Conservation (phyloP, 2,113 vertebrate species). For the Gopherus flavomarginatus region DNA sequence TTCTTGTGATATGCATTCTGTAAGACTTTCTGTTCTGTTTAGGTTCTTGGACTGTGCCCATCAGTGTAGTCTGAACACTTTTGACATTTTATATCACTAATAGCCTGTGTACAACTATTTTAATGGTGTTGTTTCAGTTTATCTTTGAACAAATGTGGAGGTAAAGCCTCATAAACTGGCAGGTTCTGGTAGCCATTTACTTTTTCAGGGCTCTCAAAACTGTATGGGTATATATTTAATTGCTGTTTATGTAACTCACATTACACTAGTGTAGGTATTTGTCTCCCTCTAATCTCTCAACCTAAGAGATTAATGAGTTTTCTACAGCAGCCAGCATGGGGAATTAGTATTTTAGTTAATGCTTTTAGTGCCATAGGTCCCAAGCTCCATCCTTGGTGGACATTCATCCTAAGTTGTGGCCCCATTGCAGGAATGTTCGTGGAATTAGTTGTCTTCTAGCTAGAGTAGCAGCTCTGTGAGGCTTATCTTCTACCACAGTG, state of each 20-base stretch:
- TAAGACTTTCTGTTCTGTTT: not conserved
- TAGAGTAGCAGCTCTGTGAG: not conserved
- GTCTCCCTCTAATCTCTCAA: not conserved
- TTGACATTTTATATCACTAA: not conserved
- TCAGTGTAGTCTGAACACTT: not conserved
- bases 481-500: not conserved
- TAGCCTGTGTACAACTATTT: not conserved
- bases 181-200: not conserved
- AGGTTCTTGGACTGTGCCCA: not conserved
- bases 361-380: not conserved
- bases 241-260: not conserved
- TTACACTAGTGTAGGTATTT: not conserved
- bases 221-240: not conserved
- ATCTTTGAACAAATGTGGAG: not conserved
- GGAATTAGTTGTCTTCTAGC: not conserved
- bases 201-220: not conserved
- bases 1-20: not conserved
- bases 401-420: not conserved
- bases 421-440: not conserved
- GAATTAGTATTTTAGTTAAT: not conserved
- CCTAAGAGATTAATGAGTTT: not conserved
- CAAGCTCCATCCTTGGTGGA: rapidly evolving
- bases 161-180: not conserved
- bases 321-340: not conserved
- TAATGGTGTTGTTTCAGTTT: not conserved